A percentile compares a stretch with the other conserved stretches of the same genome.
phyloP scores from a whole-genome alignment of 2,797 vertebrate species.

The Phoebastria nigripes region DNA sequence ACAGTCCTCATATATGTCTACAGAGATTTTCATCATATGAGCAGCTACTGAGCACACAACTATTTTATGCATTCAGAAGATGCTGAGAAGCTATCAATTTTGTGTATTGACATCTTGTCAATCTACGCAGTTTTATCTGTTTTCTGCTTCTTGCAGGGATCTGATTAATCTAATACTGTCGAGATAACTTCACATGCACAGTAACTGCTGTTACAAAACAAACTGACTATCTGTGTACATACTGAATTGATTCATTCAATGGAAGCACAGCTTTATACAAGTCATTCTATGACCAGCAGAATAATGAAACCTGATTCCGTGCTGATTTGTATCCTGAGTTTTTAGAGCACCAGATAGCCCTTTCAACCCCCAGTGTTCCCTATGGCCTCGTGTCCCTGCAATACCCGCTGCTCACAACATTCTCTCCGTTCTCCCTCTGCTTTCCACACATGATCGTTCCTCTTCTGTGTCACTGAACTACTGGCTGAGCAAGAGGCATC shows the following conservation, averaged over 20 bases:
- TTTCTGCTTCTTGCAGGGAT: neutral
- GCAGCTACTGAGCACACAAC: neutral
- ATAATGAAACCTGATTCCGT: neutral
- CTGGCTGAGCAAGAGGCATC: neutral
- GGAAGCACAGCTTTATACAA: neutral
- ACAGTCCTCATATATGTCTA: neutral
- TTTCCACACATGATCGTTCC: neutral
- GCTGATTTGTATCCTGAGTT: neutral
- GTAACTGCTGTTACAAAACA: constrained; percentile 34
- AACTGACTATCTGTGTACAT: neutral
- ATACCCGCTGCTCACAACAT: neutral
- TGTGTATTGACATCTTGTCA: constrained; percentile 3
- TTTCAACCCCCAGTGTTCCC: neutral
- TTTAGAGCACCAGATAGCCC: neutral
- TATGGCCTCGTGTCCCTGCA: neutral
- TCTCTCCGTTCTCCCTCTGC: neutral
- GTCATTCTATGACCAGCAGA: neutral
- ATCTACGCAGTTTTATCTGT: constrained; percentile 6
- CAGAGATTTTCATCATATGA: neutral
- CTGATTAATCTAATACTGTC: constrained; percentile 13
- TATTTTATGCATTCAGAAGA: constrained; percentile 1
- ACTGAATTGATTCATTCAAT: neutral
- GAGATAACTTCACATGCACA: constrained; percentile 20
- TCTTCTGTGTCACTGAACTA: neutral
- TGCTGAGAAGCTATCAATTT: neutral